phyloP scores from a whole-genome alignment of 2,797 vertebrate species.

The Pangasius djambal region DNA sequence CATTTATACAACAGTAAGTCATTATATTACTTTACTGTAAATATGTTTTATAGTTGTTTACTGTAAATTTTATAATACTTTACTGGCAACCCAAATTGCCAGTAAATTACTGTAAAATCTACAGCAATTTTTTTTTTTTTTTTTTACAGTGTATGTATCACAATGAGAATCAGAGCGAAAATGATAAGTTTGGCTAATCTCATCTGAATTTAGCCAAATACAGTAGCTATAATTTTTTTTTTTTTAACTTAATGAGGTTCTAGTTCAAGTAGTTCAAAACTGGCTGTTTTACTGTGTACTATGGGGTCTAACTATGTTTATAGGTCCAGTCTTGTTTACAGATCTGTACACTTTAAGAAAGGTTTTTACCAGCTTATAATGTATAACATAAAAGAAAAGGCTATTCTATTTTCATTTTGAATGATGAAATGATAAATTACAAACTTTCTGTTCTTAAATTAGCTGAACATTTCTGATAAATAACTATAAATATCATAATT shows the following conservation, averaged over 20 bases:
- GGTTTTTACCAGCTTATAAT: not conserved
- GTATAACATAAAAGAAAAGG: not conserved
- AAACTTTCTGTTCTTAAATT: not conserved
- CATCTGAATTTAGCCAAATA: not conserved
- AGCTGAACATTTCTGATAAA: not conserved
- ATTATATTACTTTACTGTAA: too few species aligned
- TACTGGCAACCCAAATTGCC: too few species aligned
- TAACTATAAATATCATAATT: not conserved
- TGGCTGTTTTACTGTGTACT: not conserved
- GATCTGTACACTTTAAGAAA: not conserved
- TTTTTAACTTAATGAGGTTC: not conserved
- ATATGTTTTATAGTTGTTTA: too few species aligned
- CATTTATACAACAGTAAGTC: too few species aligned
- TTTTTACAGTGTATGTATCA: too few species aligned
- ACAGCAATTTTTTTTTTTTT: too few species aligned
- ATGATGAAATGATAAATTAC: not conserved
- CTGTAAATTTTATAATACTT: too few species aligned
- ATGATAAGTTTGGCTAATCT: too few species aligned
- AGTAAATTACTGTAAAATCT: too few species aligned
- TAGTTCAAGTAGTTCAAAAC: not conserved
- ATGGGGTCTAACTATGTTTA: not conserved
- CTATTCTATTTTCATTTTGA: not conserved
- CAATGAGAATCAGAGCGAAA: not conserved
- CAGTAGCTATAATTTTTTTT: not conserved
- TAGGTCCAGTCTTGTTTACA: not conserved